Conservation (phyloP, 1,140 invertebrate species). For the Megathymus violae region DNA sequence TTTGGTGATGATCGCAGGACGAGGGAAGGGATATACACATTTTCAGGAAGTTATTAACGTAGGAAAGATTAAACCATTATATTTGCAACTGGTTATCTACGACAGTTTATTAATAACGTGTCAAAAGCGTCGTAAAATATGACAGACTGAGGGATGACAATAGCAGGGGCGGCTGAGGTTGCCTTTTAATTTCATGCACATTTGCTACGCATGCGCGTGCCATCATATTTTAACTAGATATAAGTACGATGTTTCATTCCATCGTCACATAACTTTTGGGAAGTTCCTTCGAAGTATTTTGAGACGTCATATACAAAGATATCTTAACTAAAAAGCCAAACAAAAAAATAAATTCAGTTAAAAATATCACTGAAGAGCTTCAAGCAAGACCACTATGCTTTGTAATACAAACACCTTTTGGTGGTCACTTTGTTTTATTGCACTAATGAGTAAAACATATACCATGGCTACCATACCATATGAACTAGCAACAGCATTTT, state of each 20-base stretch:
- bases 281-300: conserved; percentile 2
- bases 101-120: conserved; percentile 1
- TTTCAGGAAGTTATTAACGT: neutral
- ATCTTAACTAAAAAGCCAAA: too few species aligned
- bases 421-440: conserved; percentile 3
- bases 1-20: too few species aligned
- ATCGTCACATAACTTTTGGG: conserved; percentile 2
- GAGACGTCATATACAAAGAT: too few species aligned
- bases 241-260: conserved; percentile 20
- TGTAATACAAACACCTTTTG: neutral
- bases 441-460: conserved; percentile 5
- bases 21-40: neutral
- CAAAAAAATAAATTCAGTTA: too few species aligned
- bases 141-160: neutral
- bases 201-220: conserved; percentile 15
- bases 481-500: conserved; percentile 10
- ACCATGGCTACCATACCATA: neutral
- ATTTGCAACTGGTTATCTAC: neutral
- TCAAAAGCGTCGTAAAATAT: conserved; percentile 3
- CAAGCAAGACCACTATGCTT: too few species aligned
- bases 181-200: conserved; percentile 23
- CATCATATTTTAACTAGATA: conserved; percentile 20
- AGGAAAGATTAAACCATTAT: neutral
- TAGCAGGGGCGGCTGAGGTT: conserved; percentile 13
- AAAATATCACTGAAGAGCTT: too few species aligned